These are phyloP conservation scores for Subanguina moxae DNA, from an alignment of 1,140 invertebrate genomes.

Conservation along the genomic window DNA sequence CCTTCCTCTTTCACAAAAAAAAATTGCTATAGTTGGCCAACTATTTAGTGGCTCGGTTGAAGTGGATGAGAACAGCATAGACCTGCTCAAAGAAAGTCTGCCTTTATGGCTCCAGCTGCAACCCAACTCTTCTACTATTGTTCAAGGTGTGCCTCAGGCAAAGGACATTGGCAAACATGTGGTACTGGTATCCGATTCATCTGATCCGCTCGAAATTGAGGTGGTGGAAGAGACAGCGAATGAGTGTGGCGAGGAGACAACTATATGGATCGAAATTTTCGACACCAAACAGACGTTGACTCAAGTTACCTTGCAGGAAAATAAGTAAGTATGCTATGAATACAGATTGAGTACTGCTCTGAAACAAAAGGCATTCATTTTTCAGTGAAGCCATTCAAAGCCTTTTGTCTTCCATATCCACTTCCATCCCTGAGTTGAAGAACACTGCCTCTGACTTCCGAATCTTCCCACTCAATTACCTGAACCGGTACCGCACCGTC, in stretches of 20 bases:
- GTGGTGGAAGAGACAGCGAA: constrained; percentile 19
- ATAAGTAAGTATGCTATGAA: constrained; percentile 26
- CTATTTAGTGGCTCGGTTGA: no score
- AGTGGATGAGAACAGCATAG: no score
- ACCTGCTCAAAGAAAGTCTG: no score
- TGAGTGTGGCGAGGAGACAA: constrained; percentile 8
- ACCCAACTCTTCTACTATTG: constrained; percentile 1
- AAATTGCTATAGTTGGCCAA: no score
- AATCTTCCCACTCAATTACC: constrained; percentile 17
- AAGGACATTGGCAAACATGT: constrained; percentile 13
- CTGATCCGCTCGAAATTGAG: constrained; percentile 9
- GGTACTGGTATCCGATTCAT: background rate
- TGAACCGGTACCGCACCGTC: constrained; percentile 23
- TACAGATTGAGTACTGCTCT: background rate
- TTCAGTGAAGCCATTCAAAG: no score
- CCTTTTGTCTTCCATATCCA: no score
- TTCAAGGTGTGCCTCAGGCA: constrained; percentile 21
- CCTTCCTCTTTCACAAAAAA: no score
- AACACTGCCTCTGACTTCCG: constrained; percentile 10
- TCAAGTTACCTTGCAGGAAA: constrained; percentile 10
- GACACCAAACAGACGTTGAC: constrained; percentile 3
- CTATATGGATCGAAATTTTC: constrained; percentile 26
- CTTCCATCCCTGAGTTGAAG: background rate
- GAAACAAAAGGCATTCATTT: background rate
- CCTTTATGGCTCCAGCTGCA: no score